phyloP scores from a whole-genome alignment of 1,140 invertebrate species.

The Euschistus heros region DNA sequence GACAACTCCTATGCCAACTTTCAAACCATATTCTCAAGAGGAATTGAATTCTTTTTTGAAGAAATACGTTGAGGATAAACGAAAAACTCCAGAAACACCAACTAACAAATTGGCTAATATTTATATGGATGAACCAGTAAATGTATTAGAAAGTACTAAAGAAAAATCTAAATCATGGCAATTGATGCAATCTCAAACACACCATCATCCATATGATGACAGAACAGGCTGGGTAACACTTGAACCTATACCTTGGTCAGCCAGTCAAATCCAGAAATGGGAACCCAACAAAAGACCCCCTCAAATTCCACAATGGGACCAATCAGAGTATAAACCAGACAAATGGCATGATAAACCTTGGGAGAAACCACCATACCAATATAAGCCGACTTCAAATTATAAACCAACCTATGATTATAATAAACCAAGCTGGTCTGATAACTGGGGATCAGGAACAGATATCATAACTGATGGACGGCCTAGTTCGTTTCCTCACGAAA shows the following conservation, averaged over 20 bases:
- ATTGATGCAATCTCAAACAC: slow-evolving; percentile 33
- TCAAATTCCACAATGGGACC: slow-evolving; percentile 24
- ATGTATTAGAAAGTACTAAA: slow-evolving; percentile 27
- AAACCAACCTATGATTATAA: slow-evolving; percentile 7
- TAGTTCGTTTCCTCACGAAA: slow-evolving; percentile 47
- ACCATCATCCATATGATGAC: slow-evolving; percentile 51
- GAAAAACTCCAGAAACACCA: slow-evolving; percentile 19
- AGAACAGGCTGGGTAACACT: slow-evolving; percentile 63
- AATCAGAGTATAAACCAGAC: slow-evolving; percentile 28
- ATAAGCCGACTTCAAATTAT: slow-evolving; percentile 25
- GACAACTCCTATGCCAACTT: slow-evolving; percentile 27
- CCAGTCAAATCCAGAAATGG: slow-evolving; percentile 70
- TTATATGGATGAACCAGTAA: slow-evolving; percentile 30
- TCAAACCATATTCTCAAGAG: slow-evolving; percentile 32
- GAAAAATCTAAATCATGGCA: slow-evolving; percentile 36
- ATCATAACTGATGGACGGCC: slow-evolving; percentile 58
- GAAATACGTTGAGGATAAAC: slow-evolving; percentile 27
- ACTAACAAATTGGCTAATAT: slow-evolving; percentile 28
- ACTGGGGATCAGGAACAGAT: slow-evolving; percentile 35
- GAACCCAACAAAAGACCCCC: slow-evolving; percentile 39
- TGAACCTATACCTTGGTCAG: slow-evolving; percentile 65
- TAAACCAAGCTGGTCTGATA: slow-evolving; percentile 33
- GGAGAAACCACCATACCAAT: slow-evolving; percentile 32
- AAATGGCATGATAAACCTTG: slow-evolving; percentile 34
- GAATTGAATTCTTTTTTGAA: slow-evolving; percentile 31